Percentiles rank a stretch among this genome's conserved stretches.
phyloP scores from a whole-genome alignment of 2,113 vertebrate species.

The Oostethus manadensis region DNA sequence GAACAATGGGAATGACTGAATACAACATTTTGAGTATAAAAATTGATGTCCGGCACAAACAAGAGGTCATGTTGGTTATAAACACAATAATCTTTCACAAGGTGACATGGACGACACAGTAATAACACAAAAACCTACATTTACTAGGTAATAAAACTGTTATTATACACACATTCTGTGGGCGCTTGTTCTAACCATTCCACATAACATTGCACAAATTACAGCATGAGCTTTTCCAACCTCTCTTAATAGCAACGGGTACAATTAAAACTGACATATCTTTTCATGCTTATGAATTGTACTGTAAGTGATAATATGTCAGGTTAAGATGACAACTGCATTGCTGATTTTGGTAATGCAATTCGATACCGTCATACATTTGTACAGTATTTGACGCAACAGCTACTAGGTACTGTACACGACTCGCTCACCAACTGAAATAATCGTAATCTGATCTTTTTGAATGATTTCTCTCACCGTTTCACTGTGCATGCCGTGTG shows the following conservation, averaged over 20 bases:
- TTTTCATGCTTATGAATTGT: too few species aligned
- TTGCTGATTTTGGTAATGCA: too few species aligned
- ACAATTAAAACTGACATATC: too few species aligned
- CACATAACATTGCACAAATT: too few species aligned
- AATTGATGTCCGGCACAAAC: background rate
- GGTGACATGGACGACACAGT: slow-evolving; percentile 5
- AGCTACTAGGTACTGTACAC: background rate
- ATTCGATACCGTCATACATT: too few species aligned
- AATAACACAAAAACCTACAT: background rate
- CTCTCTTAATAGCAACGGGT: too few species aligned
- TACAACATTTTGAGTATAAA: background rate
- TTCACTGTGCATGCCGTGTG: too few species aligned
- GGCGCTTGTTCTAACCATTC: background rate
- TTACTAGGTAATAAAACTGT: background rate
- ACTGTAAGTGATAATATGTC: too few species aligned
- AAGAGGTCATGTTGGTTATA: slow-evolving; percentile 13
- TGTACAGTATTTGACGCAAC: too few species aligned
- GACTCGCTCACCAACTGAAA: background rate
- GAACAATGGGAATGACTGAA: background rate
- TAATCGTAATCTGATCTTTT: too few species aligned
- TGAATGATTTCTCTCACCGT: too few species aligned
- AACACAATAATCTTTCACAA: slow-evolving; percentile 1
- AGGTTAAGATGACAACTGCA: too few species aligned
- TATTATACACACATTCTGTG: background rate
- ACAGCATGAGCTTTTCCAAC: background rate